Evolutionary conservation across 2,797 vertebrate species (phyloP), one percentile per base, ranked within the genome.

Genomic region (Salmo trutta): DNA sequence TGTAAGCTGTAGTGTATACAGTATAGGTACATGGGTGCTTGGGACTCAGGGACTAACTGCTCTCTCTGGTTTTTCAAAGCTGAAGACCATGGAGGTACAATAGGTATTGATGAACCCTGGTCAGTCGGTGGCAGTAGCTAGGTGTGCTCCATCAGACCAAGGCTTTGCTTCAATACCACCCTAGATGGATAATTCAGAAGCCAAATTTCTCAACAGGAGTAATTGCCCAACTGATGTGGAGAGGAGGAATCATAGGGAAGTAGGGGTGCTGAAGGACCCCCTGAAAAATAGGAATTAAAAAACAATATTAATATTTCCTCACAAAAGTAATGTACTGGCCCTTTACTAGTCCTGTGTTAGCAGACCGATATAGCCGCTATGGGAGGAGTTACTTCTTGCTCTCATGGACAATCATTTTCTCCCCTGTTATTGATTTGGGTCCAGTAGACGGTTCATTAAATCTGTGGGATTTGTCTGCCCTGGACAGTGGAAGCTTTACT

Each of bases 221-320:
- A 89, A 92, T 87, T 86, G 85, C 83, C 74, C 71, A 77, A 69
- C 73, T 85, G 80, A 88, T 85, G 81, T 82, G 77, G 78, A 89
- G 80, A 79, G 41, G 41, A 47, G 41, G 74, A 83, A 86, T 47
- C 41, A 47, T 47, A 14, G 10, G 41, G 41, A 47, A 47, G 41
- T 47, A 47, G 41, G 41, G 41, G 41, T 47, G 41, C 41, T 12
- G 3, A 10, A 10, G 5, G 7, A 41, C 36, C 41, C 41, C 41
- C 41, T 47, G 41, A 47, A 47, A 47, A 47, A 47, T 47, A 12
- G 2, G 41, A 47, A 47, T 47, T 12, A 47, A 12, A 47, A 47
- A 47, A 47, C 41, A 47, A 47, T 47, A 47, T 47, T 10, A 12
- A 12, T 47, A 47, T 47, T 47, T 47, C 10, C 41, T 12, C 10